These are phyloP conservation scores for Chroicocephalus ridibundus DNA, from an alignment of 2,113 vertebrate species.

Conservation along the genomic window DNA sequence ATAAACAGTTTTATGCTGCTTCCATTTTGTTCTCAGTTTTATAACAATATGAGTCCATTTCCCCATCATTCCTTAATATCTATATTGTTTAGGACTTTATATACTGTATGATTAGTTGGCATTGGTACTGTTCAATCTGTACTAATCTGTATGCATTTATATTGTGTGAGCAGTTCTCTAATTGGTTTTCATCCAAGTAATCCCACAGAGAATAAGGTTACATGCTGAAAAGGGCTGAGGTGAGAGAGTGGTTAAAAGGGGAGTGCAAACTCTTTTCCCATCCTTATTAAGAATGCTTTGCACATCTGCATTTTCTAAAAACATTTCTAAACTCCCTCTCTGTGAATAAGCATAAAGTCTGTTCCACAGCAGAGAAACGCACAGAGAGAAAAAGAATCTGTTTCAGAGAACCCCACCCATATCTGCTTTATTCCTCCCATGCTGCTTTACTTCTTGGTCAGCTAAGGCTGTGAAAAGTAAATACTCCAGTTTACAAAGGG, in stretches of 20 bases:
- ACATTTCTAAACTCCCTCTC: constrained; percentile 63
- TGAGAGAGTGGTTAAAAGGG: constrained; percentile 75
- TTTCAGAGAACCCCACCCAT: constrained; percentile 21
- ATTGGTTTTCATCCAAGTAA: constrained; percentile 82
- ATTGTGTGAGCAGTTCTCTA: constrained; percentile 76
- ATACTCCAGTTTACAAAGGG: background rate
- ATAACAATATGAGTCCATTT: constrained; percentile 66
- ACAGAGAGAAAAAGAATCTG: constrained; percentile 18
- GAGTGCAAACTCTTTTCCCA: constrained; percentile 74
- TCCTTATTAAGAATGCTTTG: constrained; percentile 76
- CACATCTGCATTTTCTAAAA: constrained; percentile 73
- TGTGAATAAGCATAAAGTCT: constrained; percentile 60
- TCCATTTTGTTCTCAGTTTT: constrained; percentile 66
- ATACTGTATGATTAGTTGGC: constrained; percentile 72
- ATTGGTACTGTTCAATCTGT: constrained; percentile 73
- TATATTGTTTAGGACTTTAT: constrained; percentile 74
- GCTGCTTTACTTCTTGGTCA: background rate
- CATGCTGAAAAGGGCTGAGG: constrained; percentile 78
- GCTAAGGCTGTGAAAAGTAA: constrained; percentile 4
- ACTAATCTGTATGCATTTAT: constrained; percentile 79
- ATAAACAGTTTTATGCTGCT: constrained; percentile 50
- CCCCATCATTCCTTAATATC: constrained; percentile 72
- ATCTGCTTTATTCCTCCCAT: background rate
- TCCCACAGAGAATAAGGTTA: constrained; percentile 81
- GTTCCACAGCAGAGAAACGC: background rate